Conservation (phyloP, 2,113 vertebrate species). For the Apistogramma diplotaenia region DNA sequence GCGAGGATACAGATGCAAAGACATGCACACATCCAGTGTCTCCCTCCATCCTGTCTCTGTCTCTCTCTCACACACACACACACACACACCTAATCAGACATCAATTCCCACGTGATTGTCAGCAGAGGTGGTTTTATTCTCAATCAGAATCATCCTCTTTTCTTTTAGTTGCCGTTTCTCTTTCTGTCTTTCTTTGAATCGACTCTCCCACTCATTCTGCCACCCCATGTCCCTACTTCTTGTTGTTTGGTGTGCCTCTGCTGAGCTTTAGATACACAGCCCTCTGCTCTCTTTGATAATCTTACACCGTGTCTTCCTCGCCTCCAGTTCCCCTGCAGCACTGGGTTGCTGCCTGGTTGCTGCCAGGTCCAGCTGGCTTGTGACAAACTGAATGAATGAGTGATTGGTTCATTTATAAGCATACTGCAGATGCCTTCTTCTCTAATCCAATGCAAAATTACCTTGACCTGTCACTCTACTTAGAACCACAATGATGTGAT, state of each 20-base stretch:
- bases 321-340: slow-evolving; percentile 38
- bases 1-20: not conserved
- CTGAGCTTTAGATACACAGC: slow-evolving; percentile 47
- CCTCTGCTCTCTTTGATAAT: slow-evolving; percentile 57
- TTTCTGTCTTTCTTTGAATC: not conserved
- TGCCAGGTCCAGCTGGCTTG: slow-evolving; percentile 39
- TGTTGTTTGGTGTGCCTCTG: slow-evolving; percentile 32
- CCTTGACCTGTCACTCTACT: not conserved
- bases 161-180: not conserved
- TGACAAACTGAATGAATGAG: slow-evolving; percentile 31
- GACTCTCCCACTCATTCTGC: slow-evolving; percentile 19
- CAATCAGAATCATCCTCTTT: slow-evolving; percentile 4
- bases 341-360: slow-evolving; percentile 21
- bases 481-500: not conserved
- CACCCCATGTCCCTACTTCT: not conserved
- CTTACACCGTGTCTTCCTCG: slow-evolving; percentile 41
- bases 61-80: not conserved
- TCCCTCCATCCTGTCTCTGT: not conserved
- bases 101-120: slow-evolving; percentile 22
- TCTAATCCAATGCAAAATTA: slow-evolving; percentile 1
- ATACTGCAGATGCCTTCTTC: not conserved
- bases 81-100: slow-evolving; percentile 18
- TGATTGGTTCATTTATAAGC: slow-evolving; percentile 31
- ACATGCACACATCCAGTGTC: not conserved
- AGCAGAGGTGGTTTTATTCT: slow-evolving; percentile 23